These are phyloP conservation scores for Hirtodrosophila histrioides DNA, from an alignment of 2,888 invertebrate genomes.

Conservation along the genomic window DNA sequence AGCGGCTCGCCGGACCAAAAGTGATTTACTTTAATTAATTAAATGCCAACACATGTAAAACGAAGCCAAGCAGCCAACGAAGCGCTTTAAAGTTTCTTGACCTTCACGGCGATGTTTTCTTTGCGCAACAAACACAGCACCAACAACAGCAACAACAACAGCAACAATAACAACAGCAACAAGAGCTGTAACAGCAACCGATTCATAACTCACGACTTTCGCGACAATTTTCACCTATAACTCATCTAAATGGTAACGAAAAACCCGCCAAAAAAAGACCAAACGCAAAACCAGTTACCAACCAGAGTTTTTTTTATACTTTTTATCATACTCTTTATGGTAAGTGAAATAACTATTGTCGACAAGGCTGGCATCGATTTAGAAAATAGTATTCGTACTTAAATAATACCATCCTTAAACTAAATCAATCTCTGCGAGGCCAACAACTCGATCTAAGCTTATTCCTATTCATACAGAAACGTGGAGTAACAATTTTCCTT, in stretches of 20 bases:
- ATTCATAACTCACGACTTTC: slow-evolving; percentile 77
- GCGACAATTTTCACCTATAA: slow-evolving; percentile 79
- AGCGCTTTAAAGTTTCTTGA: slow-evolving; percentile 65
- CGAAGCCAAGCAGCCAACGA: slow-evolving; percentile 34
- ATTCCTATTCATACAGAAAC: no score
- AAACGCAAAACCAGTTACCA: slow-evolving; percentile 49
- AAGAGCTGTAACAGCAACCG: slow-evolving; percentile 45
- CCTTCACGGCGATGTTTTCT: slow-evolving; percentile 59
- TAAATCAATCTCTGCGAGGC: no score
- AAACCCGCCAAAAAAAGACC: slow-evolving; percentile 45
- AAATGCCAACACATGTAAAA: slow-evolving; percentile 50
- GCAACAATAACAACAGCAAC: slow-evolving; percentile 14
- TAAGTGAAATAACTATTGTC: no score
- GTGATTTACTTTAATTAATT: slow-evolving; percentile 73
- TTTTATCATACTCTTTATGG: no score
- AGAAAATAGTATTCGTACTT: no score
- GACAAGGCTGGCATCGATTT: no score
- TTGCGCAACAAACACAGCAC: slow-evolving; percentile 43
- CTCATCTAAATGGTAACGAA: slow-evolving; percentile 73
- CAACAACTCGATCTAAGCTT: no score
- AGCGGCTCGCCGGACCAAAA: slow-evolving; percentile 43
- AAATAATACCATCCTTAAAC: no score
- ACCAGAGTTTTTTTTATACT: slow-evolving; percentile 3
- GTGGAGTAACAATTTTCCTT: no score
- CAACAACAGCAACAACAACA: slow-evolving; percentile 9